Percentiles rank a stretch among this genome's conserved stretches.
Conservation (phyloP, 2,888 invertebrate species). For the Cyclophora albipunctata region DNA sequence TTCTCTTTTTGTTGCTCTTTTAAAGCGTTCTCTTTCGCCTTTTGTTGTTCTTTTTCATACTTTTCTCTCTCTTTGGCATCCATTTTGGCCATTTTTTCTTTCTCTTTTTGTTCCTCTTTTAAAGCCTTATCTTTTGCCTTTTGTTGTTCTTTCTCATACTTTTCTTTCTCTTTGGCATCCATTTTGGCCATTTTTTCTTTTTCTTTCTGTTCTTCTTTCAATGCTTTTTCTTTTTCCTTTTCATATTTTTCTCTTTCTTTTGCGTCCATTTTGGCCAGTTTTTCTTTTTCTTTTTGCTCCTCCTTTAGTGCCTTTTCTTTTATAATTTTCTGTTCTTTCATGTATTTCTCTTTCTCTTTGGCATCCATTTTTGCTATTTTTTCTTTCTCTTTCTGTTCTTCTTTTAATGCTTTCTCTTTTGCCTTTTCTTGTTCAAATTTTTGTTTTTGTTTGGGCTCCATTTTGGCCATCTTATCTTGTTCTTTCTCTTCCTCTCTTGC, state of each 20-base stretch:
- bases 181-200: conserved; percentile 7
- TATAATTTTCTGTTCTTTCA: no score
- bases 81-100: conserved; percentile 6
- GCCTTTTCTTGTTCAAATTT: conserved; percentile 5
- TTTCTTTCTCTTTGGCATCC: neutral
- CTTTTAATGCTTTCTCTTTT: conserved; percentile 1
- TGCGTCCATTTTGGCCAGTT: conserved; percentile 1
- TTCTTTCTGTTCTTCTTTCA: conserved; percentile 5
- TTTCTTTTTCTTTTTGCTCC: conserved; percentile 9
- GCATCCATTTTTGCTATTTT: no score
- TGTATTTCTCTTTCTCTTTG: no score
- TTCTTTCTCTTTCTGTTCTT: no score
- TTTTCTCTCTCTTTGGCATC: neutral
- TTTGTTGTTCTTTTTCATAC: conserved; percentile 4
- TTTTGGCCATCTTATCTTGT: conserved; percentile 2
- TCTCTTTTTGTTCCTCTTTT: conserved; percentile 5
- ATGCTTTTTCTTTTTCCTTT: conserved; percentile 6
- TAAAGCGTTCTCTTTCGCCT: conserved; percentile 8
- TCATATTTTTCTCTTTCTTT: neutral
- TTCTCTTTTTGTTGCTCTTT: conserved; percentile 6
- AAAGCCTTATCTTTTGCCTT: neutral
- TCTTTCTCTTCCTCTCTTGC: conserved; percentile 1
- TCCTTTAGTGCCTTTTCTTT: neutral
- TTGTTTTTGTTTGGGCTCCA: conserved; percentile 5
- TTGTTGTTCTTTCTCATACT: conserved; percentile 4